Conservation (phyloP, 2,113 vertebrate genomes). For the Fulica atra region DNA sequence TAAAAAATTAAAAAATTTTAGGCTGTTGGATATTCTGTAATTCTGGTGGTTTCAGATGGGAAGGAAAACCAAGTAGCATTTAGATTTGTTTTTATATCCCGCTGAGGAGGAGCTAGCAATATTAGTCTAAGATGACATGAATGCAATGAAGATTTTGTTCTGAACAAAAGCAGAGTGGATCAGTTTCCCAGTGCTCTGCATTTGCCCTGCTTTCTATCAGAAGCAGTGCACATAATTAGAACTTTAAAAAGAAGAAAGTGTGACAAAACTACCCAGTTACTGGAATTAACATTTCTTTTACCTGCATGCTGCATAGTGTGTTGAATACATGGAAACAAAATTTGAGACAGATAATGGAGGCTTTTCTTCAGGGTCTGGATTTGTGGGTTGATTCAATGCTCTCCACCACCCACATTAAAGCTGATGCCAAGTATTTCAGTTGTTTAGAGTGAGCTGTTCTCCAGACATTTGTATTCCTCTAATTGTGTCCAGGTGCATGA, state of each 20-base stretch:
- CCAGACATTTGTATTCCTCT: conserved; percentile 32
- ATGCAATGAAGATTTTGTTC: neutral
- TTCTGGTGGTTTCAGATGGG: neutral
- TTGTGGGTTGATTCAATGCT: conserved; percentile 13
- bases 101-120: neutral
- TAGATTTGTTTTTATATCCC: neutral
- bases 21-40: neutral
- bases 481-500: conserved; percentile 64
- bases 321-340: neutral
- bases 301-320: neutral
- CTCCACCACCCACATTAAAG: conserved; percentile 34
- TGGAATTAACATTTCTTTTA: neutral
- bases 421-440: conserved; percentile 38
- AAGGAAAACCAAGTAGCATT: neutral
- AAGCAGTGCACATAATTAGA: neutral
- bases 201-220: neutral
- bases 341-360: neutral
- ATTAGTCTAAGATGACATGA: neutral
- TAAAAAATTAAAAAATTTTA: neutral
- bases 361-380: neutral
- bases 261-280: neutral
- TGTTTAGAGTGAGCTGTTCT: conserved; percentile 35
- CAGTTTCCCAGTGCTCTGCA: neutral
- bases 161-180: neutral
- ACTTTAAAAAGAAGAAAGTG: neutral